Conservation (phyloP, 1,140 invertebrate species). For the Pogonognathellus flavescens region DNA sequence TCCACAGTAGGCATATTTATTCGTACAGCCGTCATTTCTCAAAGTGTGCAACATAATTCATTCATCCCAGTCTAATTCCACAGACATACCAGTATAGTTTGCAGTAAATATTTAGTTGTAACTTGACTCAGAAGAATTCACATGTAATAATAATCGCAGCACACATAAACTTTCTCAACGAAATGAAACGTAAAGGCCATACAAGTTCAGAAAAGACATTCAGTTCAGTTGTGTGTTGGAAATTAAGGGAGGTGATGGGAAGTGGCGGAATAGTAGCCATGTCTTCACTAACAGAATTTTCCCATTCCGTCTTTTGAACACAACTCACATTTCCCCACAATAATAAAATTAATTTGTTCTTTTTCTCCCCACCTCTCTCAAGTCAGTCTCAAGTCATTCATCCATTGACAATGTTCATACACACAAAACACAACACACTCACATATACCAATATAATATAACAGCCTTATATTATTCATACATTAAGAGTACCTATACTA, state of each 20-base stretch:
- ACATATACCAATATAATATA: background rate
- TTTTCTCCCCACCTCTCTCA: background rate
- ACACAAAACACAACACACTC: background rate
- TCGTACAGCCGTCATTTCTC: background rate
- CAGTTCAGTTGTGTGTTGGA: background rate
- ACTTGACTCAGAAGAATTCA: background rate
- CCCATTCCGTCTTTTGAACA: slow-evolving; percentile 20
- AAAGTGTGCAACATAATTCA: background rate
- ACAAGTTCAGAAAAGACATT: background rate
- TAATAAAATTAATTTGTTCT: slow-evolving; percentile 39
- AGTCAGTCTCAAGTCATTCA: background rate
- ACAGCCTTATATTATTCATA: background rate
- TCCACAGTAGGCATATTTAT: background rate
- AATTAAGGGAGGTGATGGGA: slow-evolving; percentile 30
- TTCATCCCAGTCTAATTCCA: background rate
- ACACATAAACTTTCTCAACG: background rate
- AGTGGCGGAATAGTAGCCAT: background rate
- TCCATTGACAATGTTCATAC: slow-evolving; percentile 29
- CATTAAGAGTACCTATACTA: background rate
- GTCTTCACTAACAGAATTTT: background rate
- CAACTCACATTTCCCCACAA: slow-evolving; percentile 7
- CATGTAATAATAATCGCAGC: slow-evolving; percentile 5
- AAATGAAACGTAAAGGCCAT: background rate
- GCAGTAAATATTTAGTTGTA: too few relatives aligned
- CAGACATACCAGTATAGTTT: too few relatives aligned